phyloP scores from a whole-genome alignment of 2,797 vertebrate species.

The Eupleurogrammus muticus region DNA sequence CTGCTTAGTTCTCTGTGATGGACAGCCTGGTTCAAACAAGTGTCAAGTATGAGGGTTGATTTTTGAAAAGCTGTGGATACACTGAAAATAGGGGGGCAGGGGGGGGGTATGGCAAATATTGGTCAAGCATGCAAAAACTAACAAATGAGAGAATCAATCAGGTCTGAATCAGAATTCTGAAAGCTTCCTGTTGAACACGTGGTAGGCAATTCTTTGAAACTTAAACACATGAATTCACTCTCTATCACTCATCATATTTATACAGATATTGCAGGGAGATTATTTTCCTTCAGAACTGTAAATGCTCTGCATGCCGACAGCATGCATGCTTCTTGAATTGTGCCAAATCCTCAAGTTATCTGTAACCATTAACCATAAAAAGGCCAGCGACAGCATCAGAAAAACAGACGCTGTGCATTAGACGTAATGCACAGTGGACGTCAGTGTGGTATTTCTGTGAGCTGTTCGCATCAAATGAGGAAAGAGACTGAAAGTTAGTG shows the following conservation, averaged over 20 bases:
- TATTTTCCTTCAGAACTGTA: slow-evolving; percentile 47
- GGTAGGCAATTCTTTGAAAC: slow-evolving; percentile 21
- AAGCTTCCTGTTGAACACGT: slow-evolving; percentile 49
- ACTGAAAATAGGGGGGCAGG: background rate
- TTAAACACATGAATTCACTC: slow-evolving; percentile 32
- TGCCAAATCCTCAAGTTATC: slow-evolving; percentile 28
- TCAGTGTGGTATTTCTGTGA: slow-evolving; percentile 7
- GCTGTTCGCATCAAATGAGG: slow-evolving; percentile 1
- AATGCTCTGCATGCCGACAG: slow-evolving; percentile 33
- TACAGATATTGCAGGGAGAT: slow-evolving; percentile 26
- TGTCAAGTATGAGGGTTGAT: background rate
- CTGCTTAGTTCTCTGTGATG: background rate
- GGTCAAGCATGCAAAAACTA: slow-evolving; percentile 10
- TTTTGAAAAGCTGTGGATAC: background rate
- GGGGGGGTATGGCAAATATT: background rate
- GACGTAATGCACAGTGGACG: background rate
- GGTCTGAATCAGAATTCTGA: too few species aligned
- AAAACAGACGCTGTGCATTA: background rate
- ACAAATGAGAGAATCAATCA: slow-evolving; percentile 7
- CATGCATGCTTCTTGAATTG: slow-evolving; percentile 8
- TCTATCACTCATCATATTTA: slow-evolving; percentile 14
- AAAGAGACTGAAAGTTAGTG: background rate
- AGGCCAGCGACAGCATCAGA: background rate
- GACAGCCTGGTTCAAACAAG: background rate
- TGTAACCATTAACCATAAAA: slow-evolving; percentile 3